phyloP scores from a whole-genome alignment of 2,888 invertebrate species.

The Hartigia nigra region DNA sequence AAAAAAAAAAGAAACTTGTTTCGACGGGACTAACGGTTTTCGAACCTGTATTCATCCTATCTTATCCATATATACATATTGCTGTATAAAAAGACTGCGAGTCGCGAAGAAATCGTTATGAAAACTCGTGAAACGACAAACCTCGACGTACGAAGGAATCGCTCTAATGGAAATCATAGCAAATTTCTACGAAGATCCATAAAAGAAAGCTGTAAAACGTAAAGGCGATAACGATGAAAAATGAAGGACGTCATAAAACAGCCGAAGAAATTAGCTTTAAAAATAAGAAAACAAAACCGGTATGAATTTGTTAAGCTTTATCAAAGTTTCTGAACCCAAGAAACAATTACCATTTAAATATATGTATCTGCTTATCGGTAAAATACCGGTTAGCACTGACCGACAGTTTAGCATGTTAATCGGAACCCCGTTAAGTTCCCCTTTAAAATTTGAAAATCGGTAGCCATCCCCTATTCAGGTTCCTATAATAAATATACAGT shows the following conservation, averaged over 20 bases:
- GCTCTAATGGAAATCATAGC: neutral
- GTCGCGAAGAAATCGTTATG: neutral
- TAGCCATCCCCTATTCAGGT: neutral
- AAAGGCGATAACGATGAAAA: neutral
- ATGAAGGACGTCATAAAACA: neutral
- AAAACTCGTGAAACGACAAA: neutral
- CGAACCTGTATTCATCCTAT: neutral
- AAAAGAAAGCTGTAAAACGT: neutral
- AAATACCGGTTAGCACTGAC: conserved; percentile 17
- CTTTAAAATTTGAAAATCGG: neutral
- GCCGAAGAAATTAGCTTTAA: too few species aligned
- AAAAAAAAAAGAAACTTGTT: neutral
- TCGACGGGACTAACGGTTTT: neutral
- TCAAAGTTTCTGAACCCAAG: conserved; percentile 31
- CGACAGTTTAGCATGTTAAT: conserved; percentile 46
- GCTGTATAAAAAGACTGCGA: too few species aligned
- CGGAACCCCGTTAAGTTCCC: conserved; percentile 16
- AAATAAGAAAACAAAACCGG: neutral
- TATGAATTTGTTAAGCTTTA: conserved; percentile 27
- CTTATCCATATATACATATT: neutral
- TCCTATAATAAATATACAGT: neutral
- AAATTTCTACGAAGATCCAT: neutral
- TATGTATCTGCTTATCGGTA: conserved; percentile 47
- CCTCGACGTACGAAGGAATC: neutral
- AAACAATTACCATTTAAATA: conserved; percentile 52